Percentiles rank a stretch among this genome's conserved stretches.
Conservation (phyloP, 2,888 invertebrate genomes). For the Pemphredon lugubris region DNA sequence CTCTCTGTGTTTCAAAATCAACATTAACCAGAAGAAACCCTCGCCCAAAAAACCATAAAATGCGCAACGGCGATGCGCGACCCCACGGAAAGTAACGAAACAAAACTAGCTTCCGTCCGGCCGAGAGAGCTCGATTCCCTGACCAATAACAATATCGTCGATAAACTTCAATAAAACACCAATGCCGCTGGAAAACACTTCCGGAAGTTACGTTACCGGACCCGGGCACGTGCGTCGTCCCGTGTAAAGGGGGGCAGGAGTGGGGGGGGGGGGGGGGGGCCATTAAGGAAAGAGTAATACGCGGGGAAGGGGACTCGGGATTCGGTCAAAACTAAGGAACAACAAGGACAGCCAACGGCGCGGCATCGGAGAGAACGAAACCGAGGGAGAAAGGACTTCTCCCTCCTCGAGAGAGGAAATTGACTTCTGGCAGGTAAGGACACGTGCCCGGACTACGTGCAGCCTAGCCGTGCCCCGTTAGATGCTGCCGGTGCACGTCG, state of each 20-base stretch:
- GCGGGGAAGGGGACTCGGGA: not conserved
- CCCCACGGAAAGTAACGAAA: too few species aligned
- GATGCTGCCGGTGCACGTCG: slow-evolving; percentile 48
- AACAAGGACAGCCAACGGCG: not conserved
- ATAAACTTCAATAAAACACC: not conserved
- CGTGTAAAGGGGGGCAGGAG: not conserved
- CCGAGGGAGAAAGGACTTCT: slow-evolving; percentile 26
- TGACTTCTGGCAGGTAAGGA: slow-evolving; percentile 70
- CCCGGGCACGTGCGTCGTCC: not conserved
- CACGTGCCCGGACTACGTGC: slow-evolving; percentile 71
- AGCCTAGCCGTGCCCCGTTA: slow-evolving; percentile 24
- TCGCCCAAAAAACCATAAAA: too few species aligned
- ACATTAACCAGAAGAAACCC: too few species aligned
- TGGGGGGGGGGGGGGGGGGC: not conserved
- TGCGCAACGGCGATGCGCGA: too few species aligned
- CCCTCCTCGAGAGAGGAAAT: slow-evolving; percentile 66
- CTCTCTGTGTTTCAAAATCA: too few species aligned
- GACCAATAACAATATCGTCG: slow-evolving; percentile 5
- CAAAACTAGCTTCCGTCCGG: not conserved
- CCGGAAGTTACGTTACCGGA: slow-evolving; percentile 6
- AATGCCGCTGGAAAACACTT: not conserved
- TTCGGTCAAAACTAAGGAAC: not conserved
- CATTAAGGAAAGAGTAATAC: slow-evolving; percentile 19
- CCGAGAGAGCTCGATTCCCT: slow-evolving; percentile 1
- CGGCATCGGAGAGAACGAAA: not conserved